Base-by-base conservation (phyloP, 2,888 invertebrate species). In the Drosophila prostipennis region DNA sequence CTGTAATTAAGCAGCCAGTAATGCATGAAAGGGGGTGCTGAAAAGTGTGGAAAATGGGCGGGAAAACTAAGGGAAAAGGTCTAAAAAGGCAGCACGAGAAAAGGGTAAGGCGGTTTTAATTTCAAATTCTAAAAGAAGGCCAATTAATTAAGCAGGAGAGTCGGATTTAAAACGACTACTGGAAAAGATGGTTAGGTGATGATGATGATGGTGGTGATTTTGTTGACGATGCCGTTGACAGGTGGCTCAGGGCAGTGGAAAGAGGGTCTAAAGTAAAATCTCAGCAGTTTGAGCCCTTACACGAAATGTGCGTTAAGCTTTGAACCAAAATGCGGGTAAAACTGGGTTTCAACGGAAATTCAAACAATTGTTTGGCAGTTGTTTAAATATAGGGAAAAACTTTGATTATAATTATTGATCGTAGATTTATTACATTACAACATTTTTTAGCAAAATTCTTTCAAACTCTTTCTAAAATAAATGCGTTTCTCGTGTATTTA, bases 141-240 rank as follows among this genome's bases (percentile, higher is more conserved):
- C 81, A 84, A 84, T 84, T 85, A 85, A 85, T 86, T 86, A 84
- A 79, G 70, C 67, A 74, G 67, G 68, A 77, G 79, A 72, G 72
- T 67, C 60, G 59, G 65, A 67, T 69, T 78, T 73, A 56, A 78
- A 81, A 58, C 52, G 45, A 19, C 57, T 32, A 7, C 37, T 19
- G 26, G 29, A 39, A 49, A 29, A 42, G 60, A 39, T 19, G 60
- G 26, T 26, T 48, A 55, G 32, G 42, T 58, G 52, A 14, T 48
- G 48, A 48, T 36, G 65, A 36, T 19, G 65, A 23, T 29, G 67
- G 29, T 29, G 67, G 29, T 34, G 48, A 48, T 46, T 48, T 16
- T 36, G 39, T 36, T 39, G 51, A 45, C 23, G 52, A 53, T 48
- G 53, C 45, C 14, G 65, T 29, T 68, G 68, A 67, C 67, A 68